A percentile compares a stretch with the other conserved stretches of the same genome.
phyloP scores from a whole-genome alignment of 2,113 vertebrate genomes.

The Sprattus sprattus region DNA sequence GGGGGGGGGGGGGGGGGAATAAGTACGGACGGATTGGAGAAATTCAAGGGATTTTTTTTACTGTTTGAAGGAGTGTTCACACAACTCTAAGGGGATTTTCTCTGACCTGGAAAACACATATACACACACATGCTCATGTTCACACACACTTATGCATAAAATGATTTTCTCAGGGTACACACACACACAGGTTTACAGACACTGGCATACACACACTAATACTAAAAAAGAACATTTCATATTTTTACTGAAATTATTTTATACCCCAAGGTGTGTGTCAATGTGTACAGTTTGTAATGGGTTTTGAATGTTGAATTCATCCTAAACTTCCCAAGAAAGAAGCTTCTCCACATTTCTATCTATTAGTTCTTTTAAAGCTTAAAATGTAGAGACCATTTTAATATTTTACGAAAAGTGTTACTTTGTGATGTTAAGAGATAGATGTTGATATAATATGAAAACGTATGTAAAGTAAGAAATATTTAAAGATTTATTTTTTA shows the following conservation, averaged over 20 bases:
- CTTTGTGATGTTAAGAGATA: conserved; percentile 53
- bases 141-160: neutral
- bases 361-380: conserved; percentile 22
- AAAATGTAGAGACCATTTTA: neutral
- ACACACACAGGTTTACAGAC: neutral
- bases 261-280: neutral
- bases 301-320: neutral
- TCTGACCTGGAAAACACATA: neutral
- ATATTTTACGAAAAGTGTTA: conserved; percentile 27
- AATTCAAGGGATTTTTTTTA: neutral
- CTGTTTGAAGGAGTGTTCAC: neutral
- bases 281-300: neutral
- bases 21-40: neutral
- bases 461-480: conserved; percentile 48
- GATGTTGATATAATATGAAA: conserved; percentile 47
- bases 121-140: neutral
- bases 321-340: neutral
- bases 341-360: neutral
- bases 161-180: neutral
- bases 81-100: too few species aligned
- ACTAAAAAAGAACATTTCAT: neutral
- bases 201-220: neutral
- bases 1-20: neutral
- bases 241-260: neutral
- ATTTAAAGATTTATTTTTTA: conserved; percentile 69